phyloP scores from a whole-genome alignment of 1,140 invertebrate genomes.

The Steinernema khuongi region DNA sequence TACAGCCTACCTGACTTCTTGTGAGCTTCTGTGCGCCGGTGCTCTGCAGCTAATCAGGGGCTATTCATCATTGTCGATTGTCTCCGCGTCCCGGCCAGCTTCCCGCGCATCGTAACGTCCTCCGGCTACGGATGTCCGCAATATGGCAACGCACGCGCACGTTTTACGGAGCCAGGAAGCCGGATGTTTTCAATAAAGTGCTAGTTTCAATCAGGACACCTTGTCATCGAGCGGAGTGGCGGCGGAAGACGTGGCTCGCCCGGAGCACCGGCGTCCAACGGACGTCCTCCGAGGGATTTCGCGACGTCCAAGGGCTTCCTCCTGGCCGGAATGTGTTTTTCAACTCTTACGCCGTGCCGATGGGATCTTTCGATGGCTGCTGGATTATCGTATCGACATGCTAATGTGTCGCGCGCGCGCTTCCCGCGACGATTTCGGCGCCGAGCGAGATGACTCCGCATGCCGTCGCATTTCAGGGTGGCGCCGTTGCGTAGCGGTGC shows the following conservation, averaged over 20 bases:
- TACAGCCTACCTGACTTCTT: too few relatives aligned
- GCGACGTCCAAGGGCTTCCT: not conserved
- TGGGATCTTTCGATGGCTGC: not conserved
- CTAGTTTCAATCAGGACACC: not conserved
- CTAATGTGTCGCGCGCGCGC: slow-evolving; percentile 6
- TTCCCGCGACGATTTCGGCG: not conserved
- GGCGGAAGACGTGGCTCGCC: not conserved
- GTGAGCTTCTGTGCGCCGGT: too few relatives aligned
- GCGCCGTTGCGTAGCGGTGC: slow-evolving; percentile 13
- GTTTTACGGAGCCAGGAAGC: not conserved
- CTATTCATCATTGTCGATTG: slow-evolving; percentile 9
- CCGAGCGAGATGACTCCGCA: not conserved
- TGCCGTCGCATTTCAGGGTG: not conserved
- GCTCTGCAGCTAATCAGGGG: not conserved
- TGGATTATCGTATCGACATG: slow-evolving; percentile 10
- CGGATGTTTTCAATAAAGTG: slow-evolving; percentile 15
- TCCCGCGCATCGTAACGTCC: not conserved
- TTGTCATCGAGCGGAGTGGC: not conserved
- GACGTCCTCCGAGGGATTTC: not conserved
- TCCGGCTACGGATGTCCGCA: not conserved
- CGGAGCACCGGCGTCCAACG: not conserved
- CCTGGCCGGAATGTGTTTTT: not conserved
- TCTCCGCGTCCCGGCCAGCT: not conserved
- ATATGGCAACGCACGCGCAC: not conserved
- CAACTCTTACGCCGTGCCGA: too few relatives aligned